Evolutionary conservation across 2,888 invertebrate genomes (phyloP), one percentile per base, ranked within the genome.

Genomic region (Falcaria lacertinaria): DNA sequence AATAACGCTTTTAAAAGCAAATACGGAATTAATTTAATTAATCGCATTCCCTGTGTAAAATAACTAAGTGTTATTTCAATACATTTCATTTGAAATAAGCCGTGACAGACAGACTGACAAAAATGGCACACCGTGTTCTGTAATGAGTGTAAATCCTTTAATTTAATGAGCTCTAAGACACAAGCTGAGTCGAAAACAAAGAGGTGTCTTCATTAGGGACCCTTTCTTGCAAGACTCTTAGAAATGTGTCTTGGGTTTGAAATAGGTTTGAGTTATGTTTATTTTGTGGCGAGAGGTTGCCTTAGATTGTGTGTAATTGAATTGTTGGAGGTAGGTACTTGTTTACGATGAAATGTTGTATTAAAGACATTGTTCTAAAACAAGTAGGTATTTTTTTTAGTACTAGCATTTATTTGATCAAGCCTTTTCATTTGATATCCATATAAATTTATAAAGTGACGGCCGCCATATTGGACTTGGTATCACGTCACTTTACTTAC

Each of bases 81-180:
- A 46, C 41, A 47, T 32, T 43, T 45, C 41, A 42, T 42, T 37
- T 15, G 33, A 40, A 45, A 48, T 41, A 41, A 42, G 35, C 13
- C 39, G 47, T 34, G 42, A 50, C 57, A 55, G 57, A 53, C 51
- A 52, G 49, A 42, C 44, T 49, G 51, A 64, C 70, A 62, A 67
- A 70, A 69, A 61, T 61, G 46, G 39, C 40, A 46, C 60, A 61
- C 58, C 37, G 22, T 37, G 22, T 37, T 57, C 48, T 54, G 50
- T 69, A 76, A 74, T 71, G 76, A 79, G 74, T 78, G 74, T 74
- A 75, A 81, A 78, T 74, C 71, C 67, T 77, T 75, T 81, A 76
- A 81, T 79, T 78, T 83, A 86, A 87, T 82, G 85, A 83, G 81
- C 80, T 75, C 79, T 83, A 78, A 83, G 85, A 83, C 73, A 78